These are phyloP conservation scores for Perca fluviatilis DNA, from an alignment of 2,113 vertebrate species.

Conservation along the genomic window DNA sequence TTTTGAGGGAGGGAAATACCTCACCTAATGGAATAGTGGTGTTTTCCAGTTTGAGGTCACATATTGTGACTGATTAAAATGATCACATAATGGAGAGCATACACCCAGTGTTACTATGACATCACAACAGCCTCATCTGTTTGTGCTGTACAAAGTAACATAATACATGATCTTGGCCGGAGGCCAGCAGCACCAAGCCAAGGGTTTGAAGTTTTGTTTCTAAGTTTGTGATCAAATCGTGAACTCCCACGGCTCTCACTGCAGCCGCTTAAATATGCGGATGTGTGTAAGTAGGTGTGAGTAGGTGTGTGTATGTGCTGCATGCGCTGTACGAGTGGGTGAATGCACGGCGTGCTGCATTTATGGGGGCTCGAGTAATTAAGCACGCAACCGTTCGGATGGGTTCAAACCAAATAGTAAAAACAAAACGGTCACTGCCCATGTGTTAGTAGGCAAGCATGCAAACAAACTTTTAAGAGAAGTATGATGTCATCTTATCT, in stretches of 20 bases:
- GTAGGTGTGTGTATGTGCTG: slow-evolving; percentile 54
- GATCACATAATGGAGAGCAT: slow-evolving; percentile 62
- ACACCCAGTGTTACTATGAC: slow-evolving; percentile 60
- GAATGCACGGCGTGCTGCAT: slow-evolving; percentile 45
- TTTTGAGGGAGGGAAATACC: slow-evolving; percentile 5
- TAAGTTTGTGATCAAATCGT: slow-evolving; percentile 54
- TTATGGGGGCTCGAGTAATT: slow-evolving; percentile 39
- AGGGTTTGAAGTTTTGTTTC: slow-evolving; percentile 58
- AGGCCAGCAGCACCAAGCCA: slow-evolving; percentile 52
- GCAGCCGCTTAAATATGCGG: slow-evolving; percentile 58
- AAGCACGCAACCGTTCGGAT: slow-evolving; percentile 28
- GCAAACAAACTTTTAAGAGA: slow-evolving; percentile 37
- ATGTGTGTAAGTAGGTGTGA: slow-evolving; percentile 66
- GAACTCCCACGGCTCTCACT: slow-evolving; percentile 60
- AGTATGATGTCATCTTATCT: slow-evolving; percentile 68
- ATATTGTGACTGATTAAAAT: slow-evolving; percentile 43
- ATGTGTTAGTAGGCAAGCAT: slow-evolving; percentile 12
- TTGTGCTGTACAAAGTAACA: slow-evolving; percentile 51
- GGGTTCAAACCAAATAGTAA: slow-evolving; percentile 20
- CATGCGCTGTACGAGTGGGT: slow-evolving; percentile 44
- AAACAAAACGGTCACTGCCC: slow-evolving; percentile 18
- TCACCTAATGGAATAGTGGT: slow-evolving; percentile 3
- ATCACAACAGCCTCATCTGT: slow-evolving; percentile 61
- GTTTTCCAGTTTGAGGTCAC: slow-evolving; percentile 56
- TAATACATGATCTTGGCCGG: slow-evolving; percentile 45